phyloP scores from a whole-genome alignment of 2,113 vertebrate species.

The Chionomys nivalis region DNA sequence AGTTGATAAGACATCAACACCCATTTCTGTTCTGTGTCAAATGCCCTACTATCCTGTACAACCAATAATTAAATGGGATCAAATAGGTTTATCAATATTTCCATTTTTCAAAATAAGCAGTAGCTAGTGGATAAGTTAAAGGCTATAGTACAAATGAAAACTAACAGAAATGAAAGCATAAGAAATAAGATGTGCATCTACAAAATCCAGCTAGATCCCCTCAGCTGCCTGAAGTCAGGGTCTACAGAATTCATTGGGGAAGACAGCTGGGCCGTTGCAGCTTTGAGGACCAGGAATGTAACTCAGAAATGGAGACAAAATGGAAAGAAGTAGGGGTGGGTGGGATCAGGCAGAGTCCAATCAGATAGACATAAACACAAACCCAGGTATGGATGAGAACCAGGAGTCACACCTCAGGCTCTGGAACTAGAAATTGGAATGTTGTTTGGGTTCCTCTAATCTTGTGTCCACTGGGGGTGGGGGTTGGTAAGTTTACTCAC shows the following conservation, averaged over 20 bases:
- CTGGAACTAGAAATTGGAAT: background rate
- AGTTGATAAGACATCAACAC: background rate
- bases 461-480: background rate
- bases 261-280: rapidly evolving
- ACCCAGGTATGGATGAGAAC: background rate
- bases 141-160: background rate
- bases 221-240: background rate
- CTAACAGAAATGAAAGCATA: background rate
- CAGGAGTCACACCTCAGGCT: background rate
- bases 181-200: background rate
- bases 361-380: background rate
- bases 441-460: background rate
- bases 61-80: background rate
- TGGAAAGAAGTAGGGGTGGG: background rate
- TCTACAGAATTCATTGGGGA: rapidly evolving
- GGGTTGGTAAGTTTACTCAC: too few species aligned
- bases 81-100: background rate
- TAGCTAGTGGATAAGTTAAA: background rate
- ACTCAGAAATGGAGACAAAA: background rate
- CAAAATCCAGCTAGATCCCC: background rate
- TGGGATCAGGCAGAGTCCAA: background rate
- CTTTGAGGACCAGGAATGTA: background rate
- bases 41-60: background rate
- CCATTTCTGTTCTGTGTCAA: background rate
- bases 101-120: background rate